Evolutionary conservation across 37 sponge, comb jelly and placozoan species (phyloP), one percentile per base, ranked within the genome.

Genomic region (Hexactinellida sp.): DNA sequence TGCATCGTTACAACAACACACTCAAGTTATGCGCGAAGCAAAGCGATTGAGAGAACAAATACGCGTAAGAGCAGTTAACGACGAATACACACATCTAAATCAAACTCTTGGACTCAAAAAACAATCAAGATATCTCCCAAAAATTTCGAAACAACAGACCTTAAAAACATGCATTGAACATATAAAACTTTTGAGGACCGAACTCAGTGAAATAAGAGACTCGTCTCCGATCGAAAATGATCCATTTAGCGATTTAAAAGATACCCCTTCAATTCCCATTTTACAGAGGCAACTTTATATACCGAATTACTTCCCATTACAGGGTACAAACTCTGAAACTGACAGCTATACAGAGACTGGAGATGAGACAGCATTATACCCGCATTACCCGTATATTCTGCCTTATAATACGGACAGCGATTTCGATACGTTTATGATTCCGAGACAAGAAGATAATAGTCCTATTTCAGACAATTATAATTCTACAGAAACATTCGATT

Each of bases 131-230:
- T 63, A 7, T 63, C 76, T 63, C 30, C 76, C 76, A 25, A 63
- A 63, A 63, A 63, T 63, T 63, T 63, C 76, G 1, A 63, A 63
- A n/a, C 76, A 63, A n/a, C 76, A 63, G 13, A 63, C 76, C 3
- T 23, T 63, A 10, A 63, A 63, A 63, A 63, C 76, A 7, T 63
- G 76, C 13, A 63, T 63, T 21, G 30, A n/a, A 10, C 76, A 63
- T 63, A 63, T 63, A 3, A 63, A 63, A 28, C 76, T 63, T n/a
- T n/a, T 63, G 76, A 63, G 34, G 13, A 23, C 21, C 3, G 76
- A 63, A 63, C 34, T 63, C 3, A 63, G 76, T n/a, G 30, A 10
- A 7, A 28, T 63, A 63, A 63, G 3, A 23, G 76, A n/a, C 30
- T 23, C 3, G 30, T 23, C 76, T 5, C 76, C 3, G 30, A n/a